Conservation (phyloP, 2,888 invertebrate species). For the Ennomos erosarius region DNA sequence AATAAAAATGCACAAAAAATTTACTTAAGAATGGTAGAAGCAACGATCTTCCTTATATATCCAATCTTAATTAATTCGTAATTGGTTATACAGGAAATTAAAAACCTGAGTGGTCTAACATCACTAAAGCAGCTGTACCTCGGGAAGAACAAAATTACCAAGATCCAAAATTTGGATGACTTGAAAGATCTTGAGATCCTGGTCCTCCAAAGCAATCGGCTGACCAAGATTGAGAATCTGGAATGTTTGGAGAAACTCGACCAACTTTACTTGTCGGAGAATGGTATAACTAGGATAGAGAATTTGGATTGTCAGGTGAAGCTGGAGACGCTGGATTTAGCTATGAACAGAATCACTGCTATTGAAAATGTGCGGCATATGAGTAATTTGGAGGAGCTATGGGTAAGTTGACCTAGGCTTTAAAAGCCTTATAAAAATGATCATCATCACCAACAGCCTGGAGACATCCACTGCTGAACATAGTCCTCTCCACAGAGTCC, state of each 20-base stretch:
- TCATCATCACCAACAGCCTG: no score
- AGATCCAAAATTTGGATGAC: conserved; percentile 92
- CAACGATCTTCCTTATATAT: no score
- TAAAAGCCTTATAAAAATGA: no score
- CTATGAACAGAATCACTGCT: conserved; percentile 92
- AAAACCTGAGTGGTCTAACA: conserved; percentile 91
- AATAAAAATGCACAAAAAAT: no score
- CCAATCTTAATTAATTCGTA: no score
- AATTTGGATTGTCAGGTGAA: conserved; percentile 88
- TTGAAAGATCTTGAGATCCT: conserved; percentile 91
- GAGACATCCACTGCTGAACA: no score
- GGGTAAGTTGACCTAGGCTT: conserved; percentile 88
- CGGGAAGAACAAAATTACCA: conserved; percentile 97
- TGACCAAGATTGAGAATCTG: conserved; percentile 94
- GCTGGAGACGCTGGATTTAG: conserved; percentile 95
- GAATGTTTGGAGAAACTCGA: conserved; percentile 90
- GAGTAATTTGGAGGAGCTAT: conserved; percentile 94
- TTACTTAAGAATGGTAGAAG: no score
- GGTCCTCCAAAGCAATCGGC: conserved; percentile 96
- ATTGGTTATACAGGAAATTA: conserved; percentile 87
- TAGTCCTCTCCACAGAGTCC: no score
- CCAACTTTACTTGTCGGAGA: conserved; percentile 97
- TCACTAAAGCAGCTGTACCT: conserved; percentile 92
- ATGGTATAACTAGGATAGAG: conserved; percentile 93
- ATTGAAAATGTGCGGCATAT: conserved; percentile 93